Percentiles rank a stretch among this genome's conserved stretches.
phyloP scores from a whole-genome alignment of 1,140 invertebrate genomes.

The Drosophila miranda region DNA sequence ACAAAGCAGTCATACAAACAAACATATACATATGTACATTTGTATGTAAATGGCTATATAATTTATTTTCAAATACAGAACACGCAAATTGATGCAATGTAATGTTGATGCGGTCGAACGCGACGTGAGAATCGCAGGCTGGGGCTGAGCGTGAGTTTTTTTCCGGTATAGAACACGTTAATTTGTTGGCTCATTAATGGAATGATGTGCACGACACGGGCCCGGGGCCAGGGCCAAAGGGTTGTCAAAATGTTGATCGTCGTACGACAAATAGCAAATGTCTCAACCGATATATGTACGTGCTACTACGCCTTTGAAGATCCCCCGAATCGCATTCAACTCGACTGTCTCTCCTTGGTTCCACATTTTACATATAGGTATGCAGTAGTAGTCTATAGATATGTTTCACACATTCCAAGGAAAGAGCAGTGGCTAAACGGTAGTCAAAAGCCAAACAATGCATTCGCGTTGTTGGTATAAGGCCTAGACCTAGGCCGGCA shows the following conservation, averaged over 20 bases:
- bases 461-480: slow-evolving; percentile 41
- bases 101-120: slow-evolving; percentile 36
- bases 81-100: slow-evolving; percentile 65
- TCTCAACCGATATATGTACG: not conserved
- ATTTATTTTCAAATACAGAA: slow-evolving; percentile 55
- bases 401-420: slow-evolving; percentile 28
- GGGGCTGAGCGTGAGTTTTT: slow-evolving; percentile 36
- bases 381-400: too few species aligned
- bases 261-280: not conserved
- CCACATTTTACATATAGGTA: not conserved
- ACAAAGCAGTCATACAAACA: too few species aligned
- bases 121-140: slow-evolving; percentile 24
- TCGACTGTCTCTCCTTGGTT: not conserved
- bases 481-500: not conserved
- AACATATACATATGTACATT: too few species aligned
- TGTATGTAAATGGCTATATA: slow-evolving; percentile 13
- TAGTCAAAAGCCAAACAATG: slow-evolving; percentile 39
- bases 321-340: slow-evolving; percentile 27
- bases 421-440: not conserved
- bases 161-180: slow-evolving; percentile 72
- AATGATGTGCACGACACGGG: slow-evolving; percentile 35
- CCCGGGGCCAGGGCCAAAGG: slow-evolving; percentile 18
- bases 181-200: slow-evolving; percentile 66
- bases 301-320: slow-evolving; percentile 17
- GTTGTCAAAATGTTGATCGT: slow-evolving; percentile 16